Evolutionary conservation across 2,888 invertebrate genomes (phyloP).

Genomic region (Hydriomena furcata): DNA sequence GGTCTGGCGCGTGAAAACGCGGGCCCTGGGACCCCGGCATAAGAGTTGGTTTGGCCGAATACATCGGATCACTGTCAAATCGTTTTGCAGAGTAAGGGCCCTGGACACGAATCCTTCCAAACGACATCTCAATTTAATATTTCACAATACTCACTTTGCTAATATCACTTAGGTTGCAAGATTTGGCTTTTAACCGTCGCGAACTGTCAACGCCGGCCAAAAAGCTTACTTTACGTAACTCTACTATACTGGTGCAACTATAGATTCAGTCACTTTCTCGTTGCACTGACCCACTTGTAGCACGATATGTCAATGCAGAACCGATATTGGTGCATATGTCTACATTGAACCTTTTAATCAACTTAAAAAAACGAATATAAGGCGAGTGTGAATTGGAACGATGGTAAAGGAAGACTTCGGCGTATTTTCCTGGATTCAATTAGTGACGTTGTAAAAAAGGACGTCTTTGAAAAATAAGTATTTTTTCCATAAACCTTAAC

Average conservation of each 20-base stretch:
- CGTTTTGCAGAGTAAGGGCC: too few relatives aligned
- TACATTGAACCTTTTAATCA: background rate
- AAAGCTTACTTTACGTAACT: slow-evolving; percentile 18
- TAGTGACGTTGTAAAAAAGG: too few relatives aligned
- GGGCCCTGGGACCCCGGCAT: too few relatives aligned
- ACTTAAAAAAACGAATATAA: too few relatives aligned
- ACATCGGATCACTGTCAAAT: too few relatives aligned
- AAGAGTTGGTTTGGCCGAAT: too few relatives aligned
- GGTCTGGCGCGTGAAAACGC: too few relatives aligned
- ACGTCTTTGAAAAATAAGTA: too few relatives aligned
- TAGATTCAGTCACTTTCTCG: slow-evolving; percentile 28
- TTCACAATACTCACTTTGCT: background rate
- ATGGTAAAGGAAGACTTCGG: too few relatives aligned
- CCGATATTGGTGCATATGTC: slow-evolving; percentile 9
- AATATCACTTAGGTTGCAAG: slow-evolving; percentile 10
- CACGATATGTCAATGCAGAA: slow-evolving; percentile 32
- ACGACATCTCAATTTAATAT: slow-evolving; percentile 3
- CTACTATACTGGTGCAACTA: slow-evolving; percentile 7
- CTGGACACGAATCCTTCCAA: slow-evolving; percentile 1
- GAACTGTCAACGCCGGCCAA: slow-evolving; percentile 16
- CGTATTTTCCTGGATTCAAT: too few relatives aligned
- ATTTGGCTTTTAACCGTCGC: slow-evolving; percentile 2
- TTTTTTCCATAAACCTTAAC: too few relatives aligned
- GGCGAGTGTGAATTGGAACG: too few relatives aligned
- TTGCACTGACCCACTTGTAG: slow-evolving; percentile 32